These are phyloP conservation scores for Perognathus longimembris DNA, from an alignment of 2,113 vertebrate genomes.

Conservation along the genomic window DNA sequence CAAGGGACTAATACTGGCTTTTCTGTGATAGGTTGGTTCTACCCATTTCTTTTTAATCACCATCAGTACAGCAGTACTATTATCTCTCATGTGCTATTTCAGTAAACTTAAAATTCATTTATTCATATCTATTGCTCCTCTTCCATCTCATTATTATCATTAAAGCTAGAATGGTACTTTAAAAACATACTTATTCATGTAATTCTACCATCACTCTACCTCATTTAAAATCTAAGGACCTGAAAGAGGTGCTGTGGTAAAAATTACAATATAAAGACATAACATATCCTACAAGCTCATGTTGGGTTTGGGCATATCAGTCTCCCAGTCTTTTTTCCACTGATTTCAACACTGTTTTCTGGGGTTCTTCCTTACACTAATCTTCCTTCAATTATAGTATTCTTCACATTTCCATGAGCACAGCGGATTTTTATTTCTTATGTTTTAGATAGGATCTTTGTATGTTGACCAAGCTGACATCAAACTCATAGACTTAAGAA, in stretches of 20 bases:
- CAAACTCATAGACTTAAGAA: neutral
- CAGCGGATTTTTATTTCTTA: neutral
- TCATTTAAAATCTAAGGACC: neutral
- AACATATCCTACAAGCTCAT: neutral
- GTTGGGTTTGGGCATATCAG: neutral
- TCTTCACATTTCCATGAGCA: neutral
- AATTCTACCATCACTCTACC: neutral
- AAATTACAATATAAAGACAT: neutral
- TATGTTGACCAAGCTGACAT: neutral
- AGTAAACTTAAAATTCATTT: neutral
- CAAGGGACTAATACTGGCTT: neutral
- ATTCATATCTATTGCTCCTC: neutral
- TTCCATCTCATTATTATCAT: neutral
- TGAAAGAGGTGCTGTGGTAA: neutral
- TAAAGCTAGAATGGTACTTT: constrained; percentile 14
- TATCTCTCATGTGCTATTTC: neutral
- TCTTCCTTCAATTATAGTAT: neutral
- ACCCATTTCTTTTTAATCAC: constrained; percentile 6
- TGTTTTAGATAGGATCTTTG: too few relatives aligned
- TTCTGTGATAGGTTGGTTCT: neutral
- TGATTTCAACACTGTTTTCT: neutral
- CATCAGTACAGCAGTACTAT: too few relatives aligned
- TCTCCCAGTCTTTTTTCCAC: neutral
- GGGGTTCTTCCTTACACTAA: neutral
- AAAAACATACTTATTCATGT: neutral